Conservation (phyloP, 2,888 invertebrate genomes). For the Deilephila porcellus region DNA sequence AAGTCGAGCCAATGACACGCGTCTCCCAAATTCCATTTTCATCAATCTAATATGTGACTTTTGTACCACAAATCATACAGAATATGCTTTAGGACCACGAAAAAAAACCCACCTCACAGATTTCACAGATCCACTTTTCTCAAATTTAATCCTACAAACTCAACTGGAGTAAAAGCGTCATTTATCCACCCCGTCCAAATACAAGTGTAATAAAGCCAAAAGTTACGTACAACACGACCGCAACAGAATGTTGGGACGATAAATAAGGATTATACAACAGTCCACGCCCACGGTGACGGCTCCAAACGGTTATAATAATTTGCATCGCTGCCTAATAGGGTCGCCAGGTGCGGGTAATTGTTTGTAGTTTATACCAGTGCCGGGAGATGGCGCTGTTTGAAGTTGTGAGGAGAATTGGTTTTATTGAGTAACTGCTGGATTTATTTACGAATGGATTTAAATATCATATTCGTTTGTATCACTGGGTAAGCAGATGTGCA, state of each 20-base stretch:
- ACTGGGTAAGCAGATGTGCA: too few species aligned
- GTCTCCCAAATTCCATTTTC: too few species aligned
- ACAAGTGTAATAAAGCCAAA: conserved; percentile 20
- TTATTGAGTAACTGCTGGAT: too few species aligned
- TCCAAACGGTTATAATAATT: conserved; percentile 75
- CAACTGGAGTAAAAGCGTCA: not conserved
- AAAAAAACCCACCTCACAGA: not conserved
- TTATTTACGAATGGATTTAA: not conserved
- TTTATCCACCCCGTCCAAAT: conserved; percentile 12
- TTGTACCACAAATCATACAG: too few species aligned
- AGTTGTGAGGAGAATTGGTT: not conserved
- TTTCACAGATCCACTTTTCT: not conserved
- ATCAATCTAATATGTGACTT: too few species aligned
- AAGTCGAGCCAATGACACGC: too few species aligned
- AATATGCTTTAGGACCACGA: not conserved
- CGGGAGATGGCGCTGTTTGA: not conserved
- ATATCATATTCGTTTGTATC: too few species aligned
- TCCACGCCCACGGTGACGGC: conserved; percentile 61
- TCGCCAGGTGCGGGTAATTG: not conserved
- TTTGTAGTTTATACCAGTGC: not conserved
- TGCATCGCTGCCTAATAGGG: conserved; percentile 52
- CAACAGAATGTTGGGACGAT: conserved; percentile 43
- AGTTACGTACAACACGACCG: conserved; percentile 10
- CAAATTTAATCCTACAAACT: not conserved
- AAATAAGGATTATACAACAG: conserved; percentile 67